Percentiles rank a stretch among this genome's conserved stretches.
phyloP scores from a whole-genome alignment of 2,797 vertebrate genomes.

The Mastacembelus armatus region DNA sequence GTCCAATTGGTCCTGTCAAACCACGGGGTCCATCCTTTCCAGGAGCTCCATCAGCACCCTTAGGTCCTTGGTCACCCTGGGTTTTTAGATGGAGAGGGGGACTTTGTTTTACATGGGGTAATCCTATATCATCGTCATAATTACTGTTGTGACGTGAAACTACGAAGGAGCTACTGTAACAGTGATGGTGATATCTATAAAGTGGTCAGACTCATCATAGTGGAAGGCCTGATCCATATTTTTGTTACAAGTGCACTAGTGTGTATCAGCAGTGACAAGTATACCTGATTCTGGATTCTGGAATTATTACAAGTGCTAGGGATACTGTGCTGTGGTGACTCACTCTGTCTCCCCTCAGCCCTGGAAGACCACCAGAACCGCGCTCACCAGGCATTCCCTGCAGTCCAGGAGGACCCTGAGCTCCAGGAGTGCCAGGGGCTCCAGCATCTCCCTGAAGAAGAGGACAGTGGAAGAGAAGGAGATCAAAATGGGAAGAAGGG shows the following conservation, averaged over 20 bases:
- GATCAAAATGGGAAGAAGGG: background rate
- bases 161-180: background rate
- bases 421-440: conserved; percentile 89
- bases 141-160: background rate
- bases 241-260: background rate
- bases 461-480: background rate
- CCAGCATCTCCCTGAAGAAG: conserved; percentile 91
- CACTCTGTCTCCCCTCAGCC: conserved; percentile 97
- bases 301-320: background rate
- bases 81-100: conserved; percentile 8
- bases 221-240: background rate
- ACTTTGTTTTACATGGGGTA: background rate
- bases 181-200: background rate
- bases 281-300: background rate
- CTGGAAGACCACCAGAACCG: conserved; percentile 94
- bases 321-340: conserved; percentile 60
- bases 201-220: background rate
- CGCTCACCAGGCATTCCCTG: conserved; percentile 99
- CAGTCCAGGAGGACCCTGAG: conserved; percentile 92
- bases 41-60: conserved; percentile 90
- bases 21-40: conserved; percentile 96
- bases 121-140: background rate
- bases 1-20: conserved; percentile 95
- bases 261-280: background rate
- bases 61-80: conserved; percentile 93